Percentiles rank a stretch among this genome's conserved stretches.
Conservation (phyloP, 2,797 vertebrate genomes). For the Notolabrus celidotus region DNA sequence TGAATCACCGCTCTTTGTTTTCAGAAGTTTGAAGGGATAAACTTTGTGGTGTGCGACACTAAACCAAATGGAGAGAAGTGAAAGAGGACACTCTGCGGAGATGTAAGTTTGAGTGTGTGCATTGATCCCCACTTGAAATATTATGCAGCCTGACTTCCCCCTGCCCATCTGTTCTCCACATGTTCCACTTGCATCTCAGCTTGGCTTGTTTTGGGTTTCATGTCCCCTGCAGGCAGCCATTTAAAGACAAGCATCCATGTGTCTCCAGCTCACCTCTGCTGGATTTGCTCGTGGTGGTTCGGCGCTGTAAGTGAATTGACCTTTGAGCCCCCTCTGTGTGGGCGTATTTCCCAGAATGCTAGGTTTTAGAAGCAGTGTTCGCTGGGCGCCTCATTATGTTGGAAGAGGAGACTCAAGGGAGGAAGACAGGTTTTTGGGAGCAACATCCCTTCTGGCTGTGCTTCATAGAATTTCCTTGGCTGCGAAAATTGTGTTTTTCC, state of each 20-base stretch:
- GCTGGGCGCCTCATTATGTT: slow-evolving; percentile 72
- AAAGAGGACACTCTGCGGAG: slow-evolving; percentile 19
- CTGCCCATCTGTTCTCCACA: slow-evolving; percentile 70
- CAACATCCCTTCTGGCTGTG: slow-evolving; percentile 70
- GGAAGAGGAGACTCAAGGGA: slow-evolving; percentile 61
- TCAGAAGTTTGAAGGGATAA: slow-evolving; percentile 16
- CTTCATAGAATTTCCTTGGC: slow-evolving; percentile 72
- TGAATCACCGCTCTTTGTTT: slow-evolving; percentile 8
- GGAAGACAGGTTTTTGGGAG: slow-evolving; percentile 64
- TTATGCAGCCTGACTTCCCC: slow-evolving; percentile 52
- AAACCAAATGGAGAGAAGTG: slow-evolving; percentile 12
- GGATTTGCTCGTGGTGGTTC: slow-evolving; percentile 58
- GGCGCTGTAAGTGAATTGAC: slow-evolving; percentile 75
- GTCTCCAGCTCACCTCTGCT: slow-evolving; percentile 70
- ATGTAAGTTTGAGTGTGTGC: slow-evolving; percentile 14
- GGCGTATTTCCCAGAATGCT: slow-evolving; percentile 70
- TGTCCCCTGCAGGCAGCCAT: slow-evolving; percentile 71
- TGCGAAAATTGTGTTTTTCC: slow-evolving; percentile 57
- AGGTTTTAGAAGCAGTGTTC: slow-evolving; percentile 56
- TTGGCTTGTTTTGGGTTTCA: slow-evolving; percentile 66
- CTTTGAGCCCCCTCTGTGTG: slow-evolving; percentile 60
- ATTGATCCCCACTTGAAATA: slow-evolving; percentile 45
- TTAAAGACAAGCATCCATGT: slow-evolving; percentile 70
- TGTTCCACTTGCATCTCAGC: slow-evolving; percentile 65
- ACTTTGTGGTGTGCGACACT: slow-evolving; percentile 44